Evolutionary conservation across 2,888 invertebrate species (phyloP).

Genomic region (Smittia aterrima): DNA sequence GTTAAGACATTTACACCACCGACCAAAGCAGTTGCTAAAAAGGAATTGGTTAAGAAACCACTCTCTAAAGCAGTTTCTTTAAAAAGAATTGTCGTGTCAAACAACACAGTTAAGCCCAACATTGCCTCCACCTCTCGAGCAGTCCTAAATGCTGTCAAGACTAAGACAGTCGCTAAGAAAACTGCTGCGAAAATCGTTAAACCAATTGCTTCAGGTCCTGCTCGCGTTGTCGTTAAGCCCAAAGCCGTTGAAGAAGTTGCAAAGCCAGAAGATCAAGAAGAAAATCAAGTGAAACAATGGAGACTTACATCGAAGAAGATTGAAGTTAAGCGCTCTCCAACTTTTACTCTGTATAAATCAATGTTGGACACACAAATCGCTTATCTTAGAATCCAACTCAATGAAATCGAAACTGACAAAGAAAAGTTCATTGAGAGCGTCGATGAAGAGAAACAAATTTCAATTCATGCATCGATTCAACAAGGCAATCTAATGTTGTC

Average conservation of each 20-base stretch:
- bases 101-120: background rate
- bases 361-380: background rate
- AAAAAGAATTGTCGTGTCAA: background rate
- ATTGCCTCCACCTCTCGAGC: too few relatives aligned
- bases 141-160: too few relatives aligned
- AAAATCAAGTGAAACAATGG: background rate
- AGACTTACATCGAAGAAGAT: background rate
- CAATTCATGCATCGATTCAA: background rate
- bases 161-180: background rate
- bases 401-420: background rate
- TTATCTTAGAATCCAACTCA: background rate
- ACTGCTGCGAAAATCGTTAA: background rate
- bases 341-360: background rate
- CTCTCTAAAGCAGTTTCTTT: background rate
- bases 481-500: background rate
- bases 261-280: background rate
- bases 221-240: too few relatives aligned
- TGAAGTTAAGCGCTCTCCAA: background rate
- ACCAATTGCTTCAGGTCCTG: background rate
- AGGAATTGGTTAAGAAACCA: background rate
- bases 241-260: background rate
- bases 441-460: background rate
- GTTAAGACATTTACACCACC: background rate
- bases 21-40: background rate
- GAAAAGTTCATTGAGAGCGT: background rate